Evolutionary conservation across 35 echinoderm and acorn worm genomes (phyloP), one percentile per base, ranked within the genome.

Genomic region (Acanthaster planci): DNA sequence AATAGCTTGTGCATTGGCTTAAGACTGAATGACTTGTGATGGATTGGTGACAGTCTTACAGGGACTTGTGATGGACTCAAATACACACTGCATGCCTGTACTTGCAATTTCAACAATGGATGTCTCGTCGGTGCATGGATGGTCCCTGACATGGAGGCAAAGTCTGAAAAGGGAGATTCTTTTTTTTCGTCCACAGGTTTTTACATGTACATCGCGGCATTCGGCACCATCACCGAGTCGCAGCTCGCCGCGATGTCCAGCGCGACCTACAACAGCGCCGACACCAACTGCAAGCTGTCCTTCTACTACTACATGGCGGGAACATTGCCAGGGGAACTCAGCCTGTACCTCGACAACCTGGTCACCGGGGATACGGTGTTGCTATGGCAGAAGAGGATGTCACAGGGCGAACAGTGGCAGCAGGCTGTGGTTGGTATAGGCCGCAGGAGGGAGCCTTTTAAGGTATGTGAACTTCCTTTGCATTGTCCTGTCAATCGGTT

Each of bases 271-370:
- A 57, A 76, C 5, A 35, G 72, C 7, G 85, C 85, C 15, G 76
- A 47, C 17, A 76, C 50, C 14, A 54, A 79, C 77, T 87, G 85
- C 40, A 30, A 64, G 9, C 17, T 87, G 0, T 9, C 18, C 5
- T 42, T 87, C n/a, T 87, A 53, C 44, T 87, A 87, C 54, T 40
- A 78, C 38, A 87, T 87, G 51, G 77, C 67, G 36, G 85, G 85
- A 35, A 78, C 22, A 0, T 39, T 78, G 39, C 37, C 55, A 7
- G 85, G 85, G 7, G 55, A 53, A 35, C 38, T 87, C 15, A 87
- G 37, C 31, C 76, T 87, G 29, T 51, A 57, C 30, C 47, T 87
- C 1, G 51, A 78, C 37, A 76, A 87, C 38, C 50, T 42, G 22
- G 42, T 37, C 36, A 37, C 40, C 9, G 17, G 39, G 16, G 39